Conservation (phyloP, 2,113 vertebrate species). For the Platysteira castanea region DNA sequence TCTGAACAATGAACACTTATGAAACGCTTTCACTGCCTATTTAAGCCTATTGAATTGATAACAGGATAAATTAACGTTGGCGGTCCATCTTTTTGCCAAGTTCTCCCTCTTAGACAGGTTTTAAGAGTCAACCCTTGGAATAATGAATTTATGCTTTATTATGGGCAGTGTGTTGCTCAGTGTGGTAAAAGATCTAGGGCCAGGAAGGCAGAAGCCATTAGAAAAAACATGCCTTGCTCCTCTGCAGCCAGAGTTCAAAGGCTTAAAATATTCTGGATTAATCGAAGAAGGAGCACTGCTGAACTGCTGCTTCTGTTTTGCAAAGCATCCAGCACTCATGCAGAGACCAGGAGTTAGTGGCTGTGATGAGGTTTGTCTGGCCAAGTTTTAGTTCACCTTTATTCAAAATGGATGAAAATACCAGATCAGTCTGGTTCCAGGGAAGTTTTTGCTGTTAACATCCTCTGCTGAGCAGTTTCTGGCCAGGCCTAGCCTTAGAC, state of each 20-base stretch:
- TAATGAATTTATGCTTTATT: conserved; percentile 45
- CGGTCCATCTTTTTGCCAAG: conserved; percentile 50
- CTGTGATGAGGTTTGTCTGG: neutral
- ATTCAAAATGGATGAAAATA: neutral
- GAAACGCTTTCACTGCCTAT: conserved; percentile 47
- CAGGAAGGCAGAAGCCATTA: neutral
- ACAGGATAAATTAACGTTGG: conserved; percentile 62
- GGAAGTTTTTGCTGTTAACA: neutral
- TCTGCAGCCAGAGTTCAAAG: neutral
- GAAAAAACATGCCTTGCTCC: neutral
- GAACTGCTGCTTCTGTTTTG: neutral
- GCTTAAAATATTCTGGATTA: neutral
- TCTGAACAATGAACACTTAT: conserved; percentile 62
- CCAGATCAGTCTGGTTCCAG: neutral
- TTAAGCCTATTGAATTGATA: conserved; percentile 67
- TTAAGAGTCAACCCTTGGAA: conserved; percentile 7
- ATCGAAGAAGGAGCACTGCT: neutral
- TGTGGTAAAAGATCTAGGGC: neutral
- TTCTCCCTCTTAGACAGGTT: conserved; percentile 34
- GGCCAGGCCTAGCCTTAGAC: neutral
- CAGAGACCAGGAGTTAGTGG: neutral
- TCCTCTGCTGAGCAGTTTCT: neutral
- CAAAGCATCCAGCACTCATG: neutral
- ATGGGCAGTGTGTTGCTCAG: neutral
- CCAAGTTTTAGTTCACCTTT: neutral